A percentile compares a stretch with the other conserved stretches of the same genome.
Evolutionary conservation across 2,797 vertebrate genomes (phyloP).

Genomic region (Pseudocheirus occidentalis): DNA sequence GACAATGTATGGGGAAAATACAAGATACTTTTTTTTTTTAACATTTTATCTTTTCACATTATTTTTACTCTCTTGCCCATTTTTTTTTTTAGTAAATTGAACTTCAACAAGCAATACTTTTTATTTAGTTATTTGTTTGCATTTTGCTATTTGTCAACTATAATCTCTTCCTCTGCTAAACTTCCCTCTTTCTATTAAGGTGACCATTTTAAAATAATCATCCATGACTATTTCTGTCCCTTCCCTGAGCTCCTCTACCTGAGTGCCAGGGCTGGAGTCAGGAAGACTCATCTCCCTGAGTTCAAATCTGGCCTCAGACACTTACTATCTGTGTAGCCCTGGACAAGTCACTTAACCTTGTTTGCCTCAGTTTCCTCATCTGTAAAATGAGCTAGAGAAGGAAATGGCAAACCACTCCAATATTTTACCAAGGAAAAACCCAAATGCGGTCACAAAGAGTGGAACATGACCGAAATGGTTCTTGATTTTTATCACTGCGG

Average conservation of each 20-base stretch:
- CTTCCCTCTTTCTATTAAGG: neutral
- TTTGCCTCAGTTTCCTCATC: neutral
- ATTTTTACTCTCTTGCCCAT: neutral
- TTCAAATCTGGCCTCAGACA: neutral
- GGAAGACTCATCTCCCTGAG: neutral
- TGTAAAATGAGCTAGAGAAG: neutral
- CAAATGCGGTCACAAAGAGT: neutral
- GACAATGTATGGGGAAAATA: neutral
- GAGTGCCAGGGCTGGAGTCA: neutral
- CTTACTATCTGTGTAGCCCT: neutral
- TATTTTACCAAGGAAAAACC: neutral
- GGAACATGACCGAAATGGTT: neutral
- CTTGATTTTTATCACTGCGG: neutral
- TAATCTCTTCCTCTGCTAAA: neutral
- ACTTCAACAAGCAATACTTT: neutral
- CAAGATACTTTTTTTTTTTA: neutral
- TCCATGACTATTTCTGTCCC: neutral
- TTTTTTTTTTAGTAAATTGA: neutral
- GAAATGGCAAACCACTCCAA: neutral
- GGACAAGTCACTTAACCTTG: neutral
- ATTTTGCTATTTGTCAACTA: neutral
- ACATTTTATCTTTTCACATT: neutral
- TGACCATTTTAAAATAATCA: neutral
- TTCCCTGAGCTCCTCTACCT: neutral
- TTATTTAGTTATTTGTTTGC: neutral